Conservation (phyloP, 2,888 invertebrate genomes). For the Eupithecia subumbrata region DNA sequence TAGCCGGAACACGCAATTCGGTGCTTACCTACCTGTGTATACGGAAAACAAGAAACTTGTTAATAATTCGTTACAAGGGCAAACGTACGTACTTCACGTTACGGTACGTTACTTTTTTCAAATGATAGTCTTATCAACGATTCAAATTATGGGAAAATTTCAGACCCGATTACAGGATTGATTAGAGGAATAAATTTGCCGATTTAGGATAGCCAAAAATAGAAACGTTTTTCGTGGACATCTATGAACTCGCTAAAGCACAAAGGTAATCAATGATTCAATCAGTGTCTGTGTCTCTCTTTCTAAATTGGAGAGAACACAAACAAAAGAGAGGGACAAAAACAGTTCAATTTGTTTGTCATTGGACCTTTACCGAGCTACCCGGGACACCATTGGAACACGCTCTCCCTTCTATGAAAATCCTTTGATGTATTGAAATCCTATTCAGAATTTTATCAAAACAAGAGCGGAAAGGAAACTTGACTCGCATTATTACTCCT, state of each 20-base stretch:
- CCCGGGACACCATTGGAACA: background rate
- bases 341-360: background rate
- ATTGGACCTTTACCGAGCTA: background rate
- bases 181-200: background rate
- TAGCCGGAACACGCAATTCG: constrained; percentile 15
- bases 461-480: background rate
- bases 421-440: constrained; percentile 1
- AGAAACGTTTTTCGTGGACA: background rate
- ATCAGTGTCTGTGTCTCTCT: constrained; percentile 1
- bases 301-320: constrained; percentile 2
- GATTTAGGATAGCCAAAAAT: background rate
- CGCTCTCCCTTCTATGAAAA: background rate
- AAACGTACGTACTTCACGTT: background rate
- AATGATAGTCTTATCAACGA: background rate
- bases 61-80: constrained; percentile 1
- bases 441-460: background rate
- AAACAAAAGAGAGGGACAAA: background rate
- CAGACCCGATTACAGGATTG: background rate
- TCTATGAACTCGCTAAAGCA: background rate
- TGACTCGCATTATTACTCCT: background rate
- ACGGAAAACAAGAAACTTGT: background rate
- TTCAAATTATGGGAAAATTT: background rate
- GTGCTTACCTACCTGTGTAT: constrained; percentile 5
- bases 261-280: background rate
- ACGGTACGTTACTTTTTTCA: background rate